Conservation (phyloP, 1,140 invertebrate genomes). For the Colletes latitarsis region DNA sequence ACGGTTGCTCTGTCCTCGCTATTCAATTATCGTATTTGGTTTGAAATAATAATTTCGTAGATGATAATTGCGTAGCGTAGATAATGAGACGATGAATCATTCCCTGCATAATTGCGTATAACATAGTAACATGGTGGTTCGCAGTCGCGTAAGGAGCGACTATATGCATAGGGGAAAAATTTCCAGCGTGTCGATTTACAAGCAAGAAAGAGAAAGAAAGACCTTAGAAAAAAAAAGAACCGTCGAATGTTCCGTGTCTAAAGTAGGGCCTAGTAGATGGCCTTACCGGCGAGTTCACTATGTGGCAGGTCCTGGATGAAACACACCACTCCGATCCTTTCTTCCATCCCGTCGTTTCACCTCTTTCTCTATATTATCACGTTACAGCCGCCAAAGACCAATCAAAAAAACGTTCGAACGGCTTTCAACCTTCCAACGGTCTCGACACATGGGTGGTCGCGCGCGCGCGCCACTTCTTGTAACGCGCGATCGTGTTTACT, state of each 20-base stretch:
- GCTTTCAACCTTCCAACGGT: slow-evolving; percentile 37
- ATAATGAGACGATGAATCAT: too few species aligned
- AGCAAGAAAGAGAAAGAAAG: background rate
- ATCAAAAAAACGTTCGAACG: slow-evolving; percentile 30
- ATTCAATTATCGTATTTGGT: too few species aligned
- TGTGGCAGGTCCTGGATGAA: background rate
- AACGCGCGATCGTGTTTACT: slow-evolving; percentile 38
- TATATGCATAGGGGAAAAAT: too few species aligned
- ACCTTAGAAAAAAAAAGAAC: background rate
- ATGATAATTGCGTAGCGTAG: too few species aligned
- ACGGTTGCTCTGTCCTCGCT: too few species aligned
- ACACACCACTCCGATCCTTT: background rate
- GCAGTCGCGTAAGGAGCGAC: too few species aligned
- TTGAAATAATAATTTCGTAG: too few species aligned
- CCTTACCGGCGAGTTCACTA: background rate
- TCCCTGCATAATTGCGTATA: too few species aligned
- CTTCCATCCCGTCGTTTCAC: slow-evolving; percentile 3
- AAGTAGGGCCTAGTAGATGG: background rate
- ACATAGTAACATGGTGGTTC: too few species aligned
- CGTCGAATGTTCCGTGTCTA: background rate
- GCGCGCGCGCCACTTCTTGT: slow-evolving; percentile 9
- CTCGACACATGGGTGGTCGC: slow-evolving; percentile 37
- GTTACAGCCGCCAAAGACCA: slow-evolving; percentile 19
- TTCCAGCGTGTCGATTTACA: background rate
- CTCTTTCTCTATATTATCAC: slow-evolving; percentile 18